Evolutionary conservation across 2,888 invertebrate genomes (phyloP).

Genomic region (Linnaemya vulpina): DNA sequence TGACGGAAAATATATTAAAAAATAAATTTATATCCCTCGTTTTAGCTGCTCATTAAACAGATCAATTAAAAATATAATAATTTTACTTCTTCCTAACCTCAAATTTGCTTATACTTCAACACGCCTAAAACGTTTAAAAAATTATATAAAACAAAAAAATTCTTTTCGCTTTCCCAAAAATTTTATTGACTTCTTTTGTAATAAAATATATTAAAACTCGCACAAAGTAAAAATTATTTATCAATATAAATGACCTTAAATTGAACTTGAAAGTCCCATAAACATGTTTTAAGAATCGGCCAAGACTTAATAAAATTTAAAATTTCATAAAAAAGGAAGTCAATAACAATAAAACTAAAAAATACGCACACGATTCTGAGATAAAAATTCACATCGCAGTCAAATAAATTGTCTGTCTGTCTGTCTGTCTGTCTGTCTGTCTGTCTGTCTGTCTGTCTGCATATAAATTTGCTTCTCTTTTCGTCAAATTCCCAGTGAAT

Average conservation of each 20-base stretch:
- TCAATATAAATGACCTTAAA: not conserved
- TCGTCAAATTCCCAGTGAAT: conserved; percentile 36
- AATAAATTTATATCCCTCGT: too few species aligned
- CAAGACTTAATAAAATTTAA: not conserved
- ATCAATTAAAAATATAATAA: too few species aligned
- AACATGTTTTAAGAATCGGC: not conserved
- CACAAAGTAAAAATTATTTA: not conserved
- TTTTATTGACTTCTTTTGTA: too few species aligned
- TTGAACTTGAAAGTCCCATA: not conserved
- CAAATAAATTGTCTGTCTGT: conserved; percentile 39
- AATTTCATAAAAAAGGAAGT: conserved; percentile 13
- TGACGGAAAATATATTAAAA: too few species aligned
- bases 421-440: too few species aligned
- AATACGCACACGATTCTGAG: conserved; percentile 27
- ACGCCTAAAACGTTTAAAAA: too few species aligned
- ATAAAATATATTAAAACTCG: too few species aligned
- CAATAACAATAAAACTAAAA: not conserved
- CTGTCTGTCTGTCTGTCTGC: conserved; percentile 43
- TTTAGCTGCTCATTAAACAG: too few species aligned
- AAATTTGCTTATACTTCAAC: too few species aligned
- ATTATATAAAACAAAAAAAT: too few species aligned
- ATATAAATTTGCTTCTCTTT: conserved; percentile 37
- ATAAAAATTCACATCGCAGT: not conserved
- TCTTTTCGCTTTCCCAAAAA: too few species aligned
- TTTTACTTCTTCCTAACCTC: too few species aligned